Base-by-base conservation (phyloP, 2,797 vertebrate species). In the Triplophysa bombifrons region DNA sequence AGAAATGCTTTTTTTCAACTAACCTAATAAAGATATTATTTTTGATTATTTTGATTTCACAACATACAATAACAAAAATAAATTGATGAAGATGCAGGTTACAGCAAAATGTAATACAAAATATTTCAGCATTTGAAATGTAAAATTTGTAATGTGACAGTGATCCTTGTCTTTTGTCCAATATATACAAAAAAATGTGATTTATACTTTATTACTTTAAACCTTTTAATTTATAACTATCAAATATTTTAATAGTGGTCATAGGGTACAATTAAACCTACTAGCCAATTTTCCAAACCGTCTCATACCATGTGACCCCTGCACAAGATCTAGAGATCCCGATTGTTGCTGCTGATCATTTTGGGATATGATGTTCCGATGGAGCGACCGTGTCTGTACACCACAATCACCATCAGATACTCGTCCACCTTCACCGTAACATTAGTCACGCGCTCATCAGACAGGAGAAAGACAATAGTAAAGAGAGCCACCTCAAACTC, bases 401-500 rank as follows among this genome's bases (percentile, higher is more conserved):
- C 93, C 0, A 94, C 88, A 14, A 95, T 60, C 89, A 94, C 93
- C 81, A 95, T 83, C 60, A 94, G 7, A 13, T 93, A 94, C 74
- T 95, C 92, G 0, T 95, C 91, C 83, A 93, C 88, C 34, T 90
- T 93, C 76, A 93, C 94, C 38, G 78, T 80, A 55, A 91, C 89
- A 0, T 77, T 87, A 0, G 92, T 94, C 79, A 86, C 85, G 76
- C 84, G 94, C 81, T 92, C 92, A 10, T 86, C 88, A 2, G 90
- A 89, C 86, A 87, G 89, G 74, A 95, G 89, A 89, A 95, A 96
- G 86, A 94, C 48, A 60, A 95, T 68, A 19, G 94, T 96, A 86
- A 94, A 96, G 63, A 96, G 78, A 1, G 94, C 91, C 4, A 96
- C 87, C 81, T 97, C 94, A 0, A 96, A 95, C 86, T 95, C 94